Evolutionary conservation across 2,113 vertebrate species (phyloP).

Genomic region (Noturus placidus): DNA sequence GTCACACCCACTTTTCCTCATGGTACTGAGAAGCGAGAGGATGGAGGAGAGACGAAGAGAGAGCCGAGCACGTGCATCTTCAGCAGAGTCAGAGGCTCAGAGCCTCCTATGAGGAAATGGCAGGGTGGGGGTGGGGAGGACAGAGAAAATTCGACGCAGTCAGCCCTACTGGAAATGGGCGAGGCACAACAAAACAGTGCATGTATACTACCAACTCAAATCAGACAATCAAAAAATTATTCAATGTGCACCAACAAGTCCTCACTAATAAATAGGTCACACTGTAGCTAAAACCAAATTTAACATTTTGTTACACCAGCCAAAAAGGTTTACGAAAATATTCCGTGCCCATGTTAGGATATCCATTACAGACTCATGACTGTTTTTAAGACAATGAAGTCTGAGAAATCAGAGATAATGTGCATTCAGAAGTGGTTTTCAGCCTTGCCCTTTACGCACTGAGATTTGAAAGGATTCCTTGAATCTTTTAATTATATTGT

Average conservation of each 20-base stretch:
- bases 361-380: too few relatives aligned
- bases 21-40: conserved; percentile 15
- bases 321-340: not conserved
- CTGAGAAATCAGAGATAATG: too few relatives aligned
- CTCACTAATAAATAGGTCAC: not conserved
- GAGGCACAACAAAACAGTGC: not conserved
- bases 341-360: too few relatives aligned
- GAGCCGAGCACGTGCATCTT: conserved; percentile 7
- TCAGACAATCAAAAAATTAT: not conserved
- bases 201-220: not conserved
- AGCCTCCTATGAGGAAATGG: not conserved
- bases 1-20: conserved; percentile 31
- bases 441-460: too few relatives aligned
- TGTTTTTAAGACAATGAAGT: too few relatives aligned
- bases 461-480: too few relatives aligned
- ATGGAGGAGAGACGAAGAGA: not conserved
- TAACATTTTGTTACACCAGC: not conserved
- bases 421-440: too few relatives aligned
- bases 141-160: conserved; percentile 33
- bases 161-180: conserved; percentile 19
- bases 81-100: not conserved
- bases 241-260: not conserved
- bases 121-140: conserved; percentile 6
- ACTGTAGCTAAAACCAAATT: not conserved
- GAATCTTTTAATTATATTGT: too few relatives aligned